A percentile compares a stretch with the other conserved stretches of the same genome.
These are phyloP conservation scores for Dicrurus megarhynchus DNA, from an alignment of 2,113 vertebrate species.

Conservation along the genomic window DNA sequence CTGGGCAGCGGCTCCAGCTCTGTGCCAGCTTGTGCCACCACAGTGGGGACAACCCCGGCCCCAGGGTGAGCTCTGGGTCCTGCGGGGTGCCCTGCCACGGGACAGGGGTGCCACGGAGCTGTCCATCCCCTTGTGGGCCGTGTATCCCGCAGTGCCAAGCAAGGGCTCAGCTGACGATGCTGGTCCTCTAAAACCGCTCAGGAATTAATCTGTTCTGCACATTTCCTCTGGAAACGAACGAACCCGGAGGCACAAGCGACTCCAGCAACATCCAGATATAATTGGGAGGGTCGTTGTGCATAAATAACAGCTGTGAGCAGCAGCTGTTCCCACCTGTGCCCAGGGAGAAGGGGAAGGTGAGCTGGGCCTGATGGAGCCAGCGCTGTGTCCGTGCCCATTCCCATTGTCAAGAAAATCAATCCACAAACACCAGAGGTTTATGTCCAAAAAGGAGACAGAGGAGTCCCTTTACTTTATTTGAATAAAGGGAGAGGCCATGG, in stretches of 20 bases:
- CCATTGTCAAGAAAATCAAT: too few species aligned
- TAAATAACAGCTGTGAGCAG: constrained; percentile 69
- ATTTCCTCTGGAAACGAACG: constrained; percentile 45
- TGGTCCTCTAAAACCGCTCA: neutral
- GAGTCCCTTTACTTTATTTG: too few species aligned
- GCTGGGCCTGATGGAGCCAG: neutral
- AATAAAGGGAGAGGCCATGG: too few species aligned
- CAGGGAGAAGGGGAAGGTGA: neutral
- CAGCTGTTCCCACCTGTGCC: constrained; percentile 64
- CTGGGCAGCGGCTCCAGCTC: accelerated
- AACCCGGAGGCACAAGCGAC: constrained; percentile 17
- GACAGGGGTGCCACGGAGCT: neutral
- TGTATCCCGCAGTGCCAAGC: accelerated
- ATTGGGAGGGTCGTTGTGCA: constrained; percentile 53
- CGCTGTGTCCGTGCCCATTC: accelerated
- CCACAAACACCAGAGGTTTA: too few species aligned
- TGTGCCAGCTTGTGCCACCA: neutral
- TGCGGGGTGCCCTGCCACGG: accelerated
- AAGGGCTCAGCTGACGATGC: neutral
- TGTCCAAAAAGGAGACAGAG: too few species aligned
- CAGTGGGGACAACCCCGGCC: accelerated
- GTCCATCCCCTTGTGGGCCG: accelerated
- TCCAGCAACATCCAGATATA: constrained; percentile 30
- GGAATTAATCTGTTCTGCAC: constrained; percentile 37
- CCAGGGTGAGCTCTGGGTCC: neutral